phyloP scores from a whole-genome alignment of 2,113 vertebrate genomes.

The Trogon surrucura region DNA sequence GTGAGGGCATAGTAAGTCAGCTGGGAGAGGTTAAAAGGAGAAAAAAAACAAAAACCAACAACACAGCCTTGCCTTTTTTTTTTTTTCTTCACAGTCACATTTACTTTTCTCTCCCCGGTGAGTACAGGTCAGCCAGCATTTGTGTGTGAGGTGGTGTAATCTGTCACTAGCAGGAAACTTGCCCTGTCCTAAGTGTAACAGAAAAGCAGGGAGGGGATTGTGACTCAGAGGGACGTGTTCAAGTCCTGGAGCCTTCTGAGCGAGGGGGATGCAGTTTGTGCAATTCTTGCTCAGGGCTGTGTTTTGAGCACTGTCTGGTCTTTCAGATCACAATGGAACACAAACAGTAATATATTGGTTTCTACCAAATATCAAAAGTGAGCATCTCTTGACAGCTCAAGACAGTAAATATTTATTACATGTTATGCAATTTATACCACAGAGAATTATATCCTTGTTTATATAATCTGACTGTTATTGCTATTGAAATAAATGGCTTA shows the following conservation, averaged over 20 bases:
- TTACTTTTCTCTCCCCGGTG: neutral
- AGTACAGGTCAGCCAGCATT: neutral
- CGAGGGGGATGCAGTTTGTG: neutral
- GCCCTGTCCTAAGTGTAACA: neutral
- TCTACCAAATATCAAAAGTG: neutral
- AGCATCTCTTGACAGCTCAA: neutral
- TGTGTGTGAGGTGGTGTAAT: neutral
- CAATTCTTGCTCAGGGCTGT: neutral
- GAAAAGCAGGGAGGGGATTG: neutral
- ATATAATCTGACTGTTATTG: neutral
- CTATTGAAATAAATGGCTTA: neutral
- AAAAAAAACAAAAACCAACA: neutral
- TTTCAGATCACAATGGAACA: neutral
- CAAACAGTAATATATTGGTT: neutral
- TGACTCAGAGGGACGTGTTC: neutral
- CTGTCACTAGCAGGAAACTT: neutral
- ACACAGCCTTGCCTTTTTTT: neutral
- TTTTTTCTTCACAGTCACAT: neutral
- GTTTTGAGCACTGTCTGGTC: neutral
- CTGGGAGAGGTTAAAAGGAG: neutral
- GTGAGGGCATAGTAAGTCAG: neutral
- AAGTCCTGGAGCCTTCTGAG: neutral
- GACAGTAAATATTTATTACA: neutral
- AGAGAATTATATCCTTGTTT: neutral
- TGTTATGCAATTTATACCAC: neutral